Conservation (phyloP, 2,113 vertebrate species). For the Halichoerus grypus region DNA sequence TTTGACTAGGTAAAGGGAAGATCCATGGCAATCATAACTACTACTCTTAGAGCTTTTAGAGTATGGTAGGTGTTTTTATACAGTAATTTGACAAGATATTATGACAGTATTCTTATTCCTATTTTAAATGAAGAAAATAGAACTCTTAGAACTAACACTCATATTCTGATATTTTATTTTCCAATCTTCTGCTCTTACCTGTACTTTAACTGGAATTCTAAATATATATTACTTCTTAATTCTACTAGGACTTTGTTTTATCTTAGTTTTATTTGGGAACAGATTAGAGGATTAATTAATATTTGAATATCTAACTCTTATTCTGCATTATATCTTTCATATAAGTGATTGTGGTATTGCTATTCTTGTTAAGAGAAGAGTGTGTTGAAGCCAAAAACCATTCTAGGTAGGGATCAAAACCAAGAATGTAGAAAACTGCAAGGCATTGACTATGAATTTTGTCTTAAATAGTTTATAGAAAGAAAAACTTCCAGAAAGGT, state of each 20-base stretch:
- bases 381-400: not conserved
- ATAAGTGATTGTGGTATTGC: not conserved
- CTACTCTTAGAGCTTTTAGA: not conserved
- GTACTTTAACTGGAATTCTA: not conserved
- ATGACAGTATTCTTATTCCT: not conserved
- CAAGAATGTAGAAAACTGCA: not conserved
- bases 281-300: not conserved
- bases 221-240: constrained; percentile 1
- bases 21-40: not conserved
- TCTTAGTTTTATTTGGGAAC: not conserved
- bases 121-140: constrained; percentile 11
- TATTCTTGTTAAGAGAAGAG: constrained; percentile 9
- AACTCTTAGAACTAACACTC: not conserved
- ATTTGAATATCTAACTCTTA: not conserved
- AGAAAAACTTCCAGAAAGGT: not conserved
- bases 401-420: not conserved
- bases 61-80: not conserved
- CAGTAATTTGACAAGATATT: not conserved
- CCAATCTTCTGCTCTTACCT: not conserved
- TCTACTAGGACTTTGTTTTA: not conserved
- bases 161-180: not conserved
- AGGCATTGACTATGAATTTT: not conserved
- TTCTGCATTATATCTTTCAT: not conserved
- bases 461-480: constrained; percentile 23
- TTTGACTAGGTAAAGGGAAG: not conserved